Evolutionary conservation across 2,113 vertebrate species (phyloP).

Genomic region (Xiphorhynchus elegans): DNA sequence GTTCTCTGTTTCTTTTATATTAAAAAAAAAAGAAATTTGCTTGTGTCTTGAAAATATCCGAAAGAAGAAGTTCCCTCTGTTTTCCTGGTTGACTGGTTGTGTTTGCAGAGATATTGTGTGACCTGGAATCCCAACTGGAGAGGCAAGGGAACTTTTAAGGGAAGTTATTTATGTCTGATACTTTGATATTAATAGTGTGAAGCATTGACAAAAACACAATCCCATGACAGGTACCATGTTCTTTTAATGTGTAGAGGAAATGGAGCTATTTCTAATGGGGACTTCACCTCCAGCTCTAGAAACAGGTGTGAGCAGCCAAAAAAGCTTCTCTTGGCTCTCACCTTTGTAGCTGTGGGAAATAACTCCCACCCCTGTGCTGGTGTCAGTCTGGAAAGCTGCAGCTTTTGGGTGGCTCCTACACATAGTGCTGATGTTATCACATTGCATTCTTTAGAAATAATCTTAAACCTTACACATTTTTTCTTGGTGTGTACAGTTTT

Average conservation of each 20-base stretch:
- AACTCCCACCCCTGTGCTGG: neutral
- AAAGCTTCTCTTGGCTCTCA: neutral
- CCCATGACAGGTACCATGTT: neutral
- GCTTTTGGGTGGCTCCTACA: neutral
- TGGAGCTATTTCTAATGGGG: accelerated
- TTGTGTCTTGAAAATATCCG: neutral
- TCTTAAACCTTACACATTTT: neutral
- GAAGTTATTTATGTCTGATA: neutral
- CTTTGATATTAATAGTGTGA: neutral
- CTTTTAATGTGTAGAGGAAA: neutral
- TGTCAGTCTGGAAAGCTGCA: neutral
- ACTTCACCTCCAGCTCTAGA: neutral
- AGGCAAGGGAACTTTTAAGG: neutral
- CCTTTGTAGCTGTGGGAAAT: neutral
- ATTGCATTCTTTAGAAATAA: too few species aligned
- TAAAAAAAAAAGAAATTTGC: neutral
- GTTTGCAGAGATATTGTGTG: neutral
- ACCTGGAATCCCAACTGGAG: neutral
- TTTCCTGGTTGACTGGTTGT: neutral
- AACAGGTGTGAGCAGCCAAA: neutral
- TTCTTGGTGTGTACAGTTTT: neutral
- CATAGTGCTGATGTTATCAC: too few species aligned
- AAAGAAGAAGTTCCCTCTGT: neutral
- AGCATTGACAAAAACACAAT: neutral
- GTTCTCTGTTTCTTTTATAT: neutral